Base-by-base conservation (phyloP, 2,888 invertebrate species). In the Drosophila cognata region DNA sequence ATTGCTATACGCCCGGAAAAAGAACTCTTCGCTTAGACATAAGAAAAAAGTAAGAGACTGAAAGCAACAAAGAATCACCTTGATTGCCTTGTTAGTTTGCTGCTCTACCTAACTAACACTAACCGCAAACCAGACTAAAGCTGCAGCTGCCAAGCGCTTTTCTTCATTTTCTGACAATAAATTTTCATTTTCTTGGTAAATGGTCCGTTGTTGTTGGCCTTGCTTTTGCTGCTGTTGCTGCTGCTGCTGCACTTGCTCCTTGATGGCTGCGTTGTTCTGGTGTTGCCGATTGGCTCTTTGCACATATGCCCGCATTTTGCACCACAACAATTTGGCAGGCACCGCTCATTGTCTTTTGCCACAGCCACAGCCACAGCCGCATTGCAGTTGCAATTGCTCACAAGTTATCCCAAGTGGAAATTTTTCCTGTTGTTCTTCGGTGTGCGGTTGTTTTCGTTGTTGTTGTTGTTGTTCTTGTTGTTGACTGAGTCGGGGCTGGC, bases 371-470 rank as follows among this genome's bases (percentile, higher is more conserved):
- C 46, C 62, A 50, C 38, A 50, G 48, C n/a, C 64, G 41, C 41
- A 78, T 77, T 83, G 87, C 90, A 90, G 68, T 73, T 88, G 84
- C 81, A 90, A 90, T 91, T 91, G 85, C 91, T 91, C 90, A 87
- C 91, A 91, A 92, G 91, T 89, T 90, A 89, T 91, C 91, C 92
- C 92, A 91, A 85, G 91, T 91, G 91, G 87, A 92, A 92, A 91
- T 89, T 87, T 86, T 81, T 80, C 52, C 81, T 50, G 57, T 81
- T 77, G 77, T 81, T 79, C 61, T 67, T 55, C 67, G 57, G 71
- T 69, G 62, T 59, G 69, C 64, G 72, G 63, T 62, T 74, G 55
- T 36, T 60, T 18, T 46, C 11, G 52, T 67, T 38, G 55, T 56
- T 72, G 33, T 35, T 69, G 58, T 63, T 76, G 60, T 65, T 38